phyloP scores from a whole-genome alignment of 2,113 vertebrate species.

The Muntiacus reevesi region DNA sequence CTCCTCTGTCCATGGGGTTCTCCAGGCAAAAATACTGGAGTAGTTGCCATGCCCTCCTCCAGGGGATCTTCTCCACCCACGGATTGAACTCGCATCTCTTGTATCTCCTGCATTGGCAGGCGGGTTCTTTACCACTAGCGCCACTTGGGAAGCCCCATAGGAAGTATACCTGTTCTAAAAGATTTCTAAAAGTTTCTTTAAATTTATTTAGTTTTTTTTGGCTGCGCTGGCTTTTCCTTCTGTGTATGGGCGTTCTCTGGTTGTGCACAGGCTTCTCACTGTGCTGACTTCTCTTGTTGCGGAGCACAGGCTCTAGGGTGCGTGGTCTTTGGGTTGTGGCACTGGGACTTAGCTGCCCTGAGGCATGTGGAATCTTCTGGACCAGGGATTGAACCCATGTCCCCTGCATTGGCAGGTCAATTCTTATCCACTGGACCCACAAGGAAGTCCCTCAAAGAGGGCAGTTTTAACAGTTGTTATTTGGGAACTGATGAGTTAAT shows the following conservation, averaged over 20 bases:
- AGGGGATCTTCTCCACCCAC: neutral
- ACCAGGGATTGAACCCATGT: neutral
- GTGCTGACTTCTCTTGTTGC: neutral
- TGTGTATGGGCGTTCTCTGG: neutral
- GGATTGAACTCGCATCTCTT: rapidly evolving
- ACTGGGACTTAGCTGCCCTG: neutral
- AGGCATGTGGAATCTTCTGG: neutral
- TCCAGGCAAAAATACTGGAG: neutral
- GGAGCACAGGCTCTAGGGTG: neutral
- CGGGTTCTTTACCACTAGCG: neutral
- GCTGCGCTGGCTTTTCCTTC: neutral
- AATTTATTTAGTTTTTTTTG: too few relatives aligned
- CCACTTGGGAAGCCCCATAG: neutral
- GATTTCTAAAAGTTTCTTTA: neutral
- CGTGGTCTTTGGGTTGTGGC: neutral
- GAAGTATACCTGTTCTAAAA: neutral
- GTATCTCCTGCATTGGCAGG: neutral
- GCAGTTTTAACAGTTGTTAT: neutral
- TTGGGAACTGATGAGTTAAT: neutral
- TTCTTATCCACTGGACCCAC: neutral
- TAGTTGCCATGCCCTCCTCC: neutral
- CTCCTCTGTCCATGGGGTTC: neutral
- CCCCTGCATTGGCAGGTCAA: neutral
- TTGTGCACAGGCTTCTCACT: neutral
- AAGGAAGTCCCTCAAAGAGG: neutral